Base-by-base conservation (phyloP, 2,113 vertebrate species). In the Jacana jacana region DNA sequence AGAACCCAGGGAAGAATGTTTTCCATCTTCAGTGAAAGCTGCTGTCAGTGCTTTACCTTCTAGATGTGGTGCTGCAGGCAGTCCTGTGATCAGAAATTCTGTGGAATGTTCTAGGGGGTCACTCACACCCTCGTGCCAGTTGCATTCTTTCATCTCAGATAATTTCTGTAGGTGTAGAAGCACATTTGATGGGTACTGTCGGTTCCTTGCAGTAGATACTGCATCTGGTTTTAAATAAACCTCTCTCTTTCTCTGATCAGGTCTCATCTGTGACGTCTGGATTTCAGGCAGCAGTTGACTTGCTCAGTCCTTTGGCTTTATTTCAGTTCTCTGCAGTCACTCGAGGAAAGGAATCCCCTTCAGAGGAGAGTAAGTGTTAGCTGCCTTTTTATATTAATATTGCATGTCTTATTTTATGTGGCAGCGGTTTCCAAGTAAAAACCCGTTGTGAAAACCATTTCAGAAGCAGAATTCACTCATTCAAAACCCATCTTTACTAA, bases 291-390 rank as follows among this genome's bases (percentile, higher is more conserved):
- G 97, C 98, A 10, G 75, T 92, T 6, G 98, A 99, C 91, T 98
- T 99, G 93, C 98, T 99, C 95, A 99, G 97, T 90, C 99, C 99
- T 12, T 39, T 98, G 80, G 98, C 98, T 65, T 97, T 99, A 68
- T 98, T 99, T 95, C 98, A 91, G 61, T 99, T 99, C 95, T 98
- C 99, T 9, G 99, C 99, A 4, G 97, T 99, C 17, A 97, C 97
- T 19, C 98, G 94, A 48, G 97, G 98, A 91, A 98, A 97, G 76
- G 98, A 98, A 16, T 96, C 98, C 4, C 98, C 98, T 55, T 89
- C 98, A 10, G 82, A 91, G 91, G 90, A 98, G 58, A 96, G 99
- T 99, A 96, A 97, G 98, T 89, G 46, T 61, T 66, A 57, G 27
- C 6, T 80, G 83, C 13, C n/a, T 72, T 88, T 91, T 35, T 37